phyloP scores from a whole-genome alignment of 2,113 vertebrate species.

The Pseudorhombus dupliciocellatus region DNA sequence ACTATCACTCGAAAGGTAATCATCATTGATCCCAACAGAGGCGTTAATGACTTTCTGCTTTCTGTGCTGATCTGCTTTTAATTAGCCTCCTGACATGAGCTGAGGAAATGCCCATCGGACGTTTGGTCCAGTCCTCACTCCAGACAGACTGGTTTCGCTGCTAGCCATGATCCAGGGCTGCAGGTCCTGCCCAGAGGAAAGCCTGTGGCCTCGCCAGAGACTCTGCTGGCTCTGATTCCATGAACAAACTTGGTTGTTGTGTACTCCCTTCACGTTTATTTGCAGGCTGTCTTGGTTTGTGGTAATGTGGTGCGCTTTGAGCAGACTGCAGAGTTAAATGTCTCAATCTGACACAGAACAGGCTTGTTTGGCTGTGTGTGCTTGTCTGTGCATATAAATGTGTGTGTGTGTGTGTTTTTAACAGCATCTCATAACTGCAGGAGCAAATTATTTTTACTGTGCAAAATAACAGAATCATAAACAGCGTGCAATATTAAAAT shows the following conservation, averaged over 20 bases:
- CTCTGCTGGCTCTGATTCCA: neutral
- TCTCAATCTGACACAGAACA: slow-evolving; percentile 3
- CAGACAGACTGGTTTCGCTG: slow-evolving; percentile 15
- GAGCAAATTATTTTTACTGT: slow-evolving; percentile 1
- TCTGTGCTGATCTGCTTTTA: slow-evolving; percentile 3
- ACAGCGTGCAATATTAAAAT: neutral
- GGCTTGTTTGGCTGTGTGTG: slow-evolving; percentile 1
- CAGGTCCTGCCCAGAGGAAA: slow-evolving; percentile 17
- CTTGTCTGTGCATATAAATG: neutral
- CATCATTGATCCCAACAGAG: slow-evolving; percentile 10
- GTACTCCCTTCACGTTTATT: neutral
- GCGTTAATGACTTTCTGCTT: neutral
- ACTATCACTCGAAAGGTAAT: neutral
- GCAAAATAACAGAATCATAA: neutral
- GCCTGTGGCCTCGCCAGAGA: slow-evolving; percentile 7
- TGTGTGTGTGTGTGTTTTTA: neutral
- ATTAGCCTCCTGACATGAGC: neutral
- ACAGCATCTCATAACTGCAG: neutral
- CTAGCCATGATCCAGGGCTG: slow-evolving; percentile 4
- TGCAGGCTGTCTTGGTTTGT: slow-evolving; percentile 5
- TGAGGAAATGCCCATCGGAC: neutral
- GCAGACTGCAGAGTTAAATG: slow-evolving; percentile 9
- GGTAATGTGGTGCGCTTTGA: slow-evolving; percentile 15
- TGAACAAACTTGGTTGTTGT: neutral
- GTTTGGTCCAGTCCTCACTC: neutral